Evolutionary conservation across 2,797 vertebrate species (phyloP), one percentile per base, ranked within the genome.

Genomic region (Pangasius larnaudii): DNA sequence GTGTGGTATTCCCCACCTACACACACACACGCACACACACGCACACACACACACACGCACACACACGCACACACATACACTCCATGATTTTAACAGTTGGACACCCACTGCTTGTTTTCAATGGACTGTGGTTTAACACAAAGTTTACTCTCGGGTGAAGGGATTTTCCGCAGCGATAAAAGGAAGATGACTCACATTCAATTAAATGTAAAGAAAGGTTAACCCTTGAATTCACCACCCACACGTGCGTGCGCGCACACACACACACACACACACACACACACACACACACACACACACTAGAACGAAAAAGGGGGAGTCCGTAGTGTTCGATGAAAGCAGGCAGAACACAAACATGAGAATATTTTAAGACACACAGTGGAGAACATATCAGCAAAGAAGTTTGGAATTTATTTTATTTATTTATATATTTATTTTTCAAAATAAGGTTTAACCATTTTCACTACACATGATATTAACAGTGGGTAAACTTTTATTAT

Each of bases 121-220:
- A 46, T 82, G 80, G 85, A 36, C 59, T 46, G 58, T 10, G 74
- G 72, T 78, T 86, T 86, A 78, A 86, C 75, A 63, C 61, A 61
- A 46, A 51, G 71, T 85, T 85, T 59, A 79, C 36, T 77, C 74
- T 78, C n/a, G 22, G 42, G 59, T 53, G 74, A 83, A 61, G 74
- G 59, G 72, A 79, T 65, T 78, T 86, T 79, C 74, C 49, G 42
- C 74, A 49, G 39, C 24, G 24, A 83, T 83, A 65, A 83, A 65
- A 61, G 30, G 46, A 86, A 63, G 59, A 65, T 78, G 85, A 63
- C 58, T 86, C 72, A 78, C 33, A 0, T 61, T 63, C 16, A 86
- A 78, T 65, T 61, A 51, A 78, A 86, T 51, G 19, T 53, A 79
- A 49, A 79, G 59, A 65, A 81, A 27, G 77, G 77, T 22, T 79